These are phyloP conservation scores for Mythimna lalbum DNA, from an alignment of 2,888 invertebrate genomes.

Conservation along the genomic window DNA sequence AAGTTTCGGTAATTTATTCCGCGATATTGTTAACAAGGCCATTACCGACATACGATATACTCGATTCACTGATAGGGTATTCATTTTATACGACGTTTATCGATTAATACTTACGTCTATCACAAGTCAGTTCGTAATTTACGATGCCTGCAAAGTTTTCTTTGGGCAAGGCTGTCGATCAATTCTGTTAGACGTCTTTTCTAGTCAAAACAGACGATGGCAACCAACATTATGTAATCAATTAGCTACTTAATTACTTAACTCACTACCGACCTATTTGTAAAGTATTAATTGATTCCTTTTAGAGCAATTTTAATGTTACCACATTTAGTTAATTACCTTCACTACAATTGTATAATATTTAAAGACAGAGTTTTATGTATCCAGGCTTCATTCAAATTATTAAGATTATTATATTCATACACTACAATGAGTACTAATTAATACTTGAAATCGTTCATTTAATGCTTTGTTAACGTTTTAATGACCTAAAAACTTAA, in stretches of 20 bases:
- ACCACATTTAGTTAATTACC: slow-evolving; percentile 44
- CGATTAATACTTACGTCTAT: slow-evolving; percentile 41
- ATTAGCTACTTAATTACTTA: slow-evolving; percentile 56
- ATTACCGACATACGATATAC: background rate
- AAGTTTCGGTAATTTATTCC: slow-evolving; percentile 2
- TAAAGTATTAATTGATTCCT: slow-evolving; percentile 59
- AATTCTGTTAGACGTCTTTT: slow-evolving; percentile 42
- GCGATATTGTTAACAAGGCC: slow-evolving; percentile 12
- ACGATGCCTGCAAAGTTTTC: slow-evolving; percentile 53
- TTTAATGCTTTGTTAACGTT: slow-evolving; percentile 1
- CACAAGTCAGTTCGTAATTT: slow-evolving; percentile 51
- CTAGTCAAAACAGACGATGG: slow-evolving; percentile 40
- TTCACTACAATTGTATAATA: slow-evolving; percentile 29
- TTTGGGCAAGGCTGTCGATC: slow-evolving; percentile 44
- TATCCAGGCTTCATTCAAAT: slow-evolving; percentile 14
- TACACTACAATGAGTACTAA: slow-evolving; percentile 10
- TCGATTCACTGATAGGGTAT: slow-evolving; percentile 7
- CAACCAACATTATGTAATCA: slow-evolving; percentile 49
- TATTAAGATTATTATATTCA: background rate
- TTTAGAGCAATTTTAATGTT: slow-evolving; percentile 51
- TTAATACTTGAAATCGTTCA: slow-evolving; percentile 6
- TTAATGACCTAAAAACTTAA: slow-evolving; percentile 16
- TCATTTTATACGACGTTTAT: slow-evolving; percentile 25
- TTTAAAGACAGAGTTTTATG: slow-evolving; percentile 11
- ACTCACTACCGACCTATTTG: slow-evolving; percentile 41